phyloP scores from a whole-genome alignment of 2,888 invertebrate genomes.

The Helicoverpa assulta region DNA sequence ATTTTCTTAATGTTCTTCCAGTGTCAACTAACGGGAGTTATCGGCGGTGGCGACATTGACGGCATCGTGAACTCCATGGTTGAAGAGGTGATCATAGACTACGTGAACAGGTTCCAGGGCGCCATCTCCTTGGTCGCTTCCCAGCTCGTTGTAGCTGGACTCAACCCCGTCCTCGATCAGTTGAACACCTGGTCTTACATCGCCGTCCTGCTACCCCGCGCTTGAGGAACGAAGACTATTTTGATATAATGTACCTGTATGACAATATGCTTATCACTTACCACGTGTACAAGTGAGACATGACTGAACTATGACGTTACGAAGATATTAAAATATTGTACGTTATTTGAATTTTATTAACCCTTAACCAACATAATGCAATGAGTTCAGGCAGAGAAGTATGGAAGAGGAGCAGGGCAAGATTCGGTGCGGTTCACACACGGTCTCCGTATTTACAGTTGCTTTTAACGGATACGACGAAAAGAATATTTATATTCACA shows the following conservation, averaged over 20 bases:
- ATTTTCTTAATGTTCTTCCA: constrained; percentile 59
- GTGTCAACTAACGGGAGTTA: constrained; percentile 81
- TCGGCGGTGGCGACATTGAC: constrained; percentile 87
- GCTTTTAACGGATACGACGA: no score
- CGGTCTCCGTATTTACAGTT: no score
- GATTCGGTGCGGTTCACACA: no score
- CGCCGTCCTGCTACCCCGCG: constrained; percentile 67
- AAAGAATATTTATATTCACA: no score
- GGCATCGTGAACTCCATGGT: constrained; percentile 80
- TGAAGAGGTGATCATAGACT: constrained; percentile 81
- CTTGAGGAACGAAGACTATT: constrained; percentile 27
- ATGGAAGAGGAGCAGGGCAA: no score
- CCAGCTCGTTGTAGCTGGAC: constrained; percentile 40
- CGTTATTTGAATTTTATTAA: background rate
- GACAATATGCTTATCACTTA: constrained; percentile 3
- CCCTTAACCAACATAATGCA: background rate
- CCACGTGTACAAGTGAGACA: background rate
- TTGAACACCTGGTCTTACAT: constrained; percentile 83
- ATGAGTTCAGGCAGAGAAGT: no score
- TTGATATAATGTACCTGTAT: constrained; percentile 11
- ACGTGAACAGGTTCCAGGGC: constrained; percentile 81
- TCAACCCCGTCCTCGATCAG: constrained; percentile 77
- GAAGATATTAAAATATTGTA: constrained; percentile 27
- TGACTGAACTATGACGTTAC: constrained; percentile 21
- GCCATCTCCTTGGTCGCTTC: constrained; percentile 69